Base-by-base conservation (phyloP, 2,797 vertebrate species). In the Alauda arvensis region DNA sequence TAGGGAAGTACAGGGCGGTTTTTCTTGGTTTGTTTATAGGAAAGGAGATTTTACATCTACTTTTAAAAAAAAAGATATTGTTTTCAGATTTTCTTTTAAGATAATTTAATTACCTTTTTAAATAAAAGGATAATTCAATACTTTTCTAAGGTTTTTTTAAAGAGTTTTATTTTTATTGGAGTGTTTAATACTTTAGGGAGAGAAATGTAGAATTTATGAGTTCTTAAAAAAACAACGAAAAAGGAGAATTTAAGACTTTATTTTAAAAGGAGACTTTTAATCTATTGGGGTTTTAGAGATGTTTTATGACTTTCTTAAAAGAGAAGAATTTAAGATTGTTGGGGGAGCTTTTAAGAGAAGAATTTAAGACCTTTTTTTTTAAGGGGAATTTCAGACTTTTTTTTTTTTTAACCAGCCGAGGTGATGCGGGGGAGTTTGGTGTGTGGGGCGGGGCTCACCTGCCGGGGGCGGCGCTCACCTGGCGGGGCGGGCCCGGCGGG, bases 81-180 rank as follows among this genome's bases (percentile, higher is more conserved):
- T 45, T 76, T 62, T 49, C 24, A 59, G 60, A 25, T 17, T 45
- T 46, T 57, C 15, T 39, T 59, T 62, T 56, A 10, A 7, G 13
- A 45, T 5, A 31, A n/a, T 17, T 57, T 39, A 52, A 57, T 29
- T n/a, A 6, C 1, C 25, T 77, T 48, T 62, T 33, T 6, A 28
- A 68, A 55, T 33, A 51, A 60, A 85, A 70, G 12, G 33, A 40
- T 3, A 66, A 70, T 53, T 39, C 25, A 43, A 45, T 25, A 43
- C 2, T 39, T 62, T 52, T 4, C 1, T 23, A 4, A 53, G 12
- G 42, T 5, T 9, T 55, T 57, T 60, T 45, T 3, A 0, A 14
- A 11, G 6, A 28, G 10, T 18, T 39, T 67, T 49, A 33, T 42
- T 77, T 67, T 88, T 62, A 43, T 42, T 28, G 14, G 12, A 31